phyloP scores from a whole-genome alignment of 2,888 invertebrate species.

The Andrena bucephala region DNA sequence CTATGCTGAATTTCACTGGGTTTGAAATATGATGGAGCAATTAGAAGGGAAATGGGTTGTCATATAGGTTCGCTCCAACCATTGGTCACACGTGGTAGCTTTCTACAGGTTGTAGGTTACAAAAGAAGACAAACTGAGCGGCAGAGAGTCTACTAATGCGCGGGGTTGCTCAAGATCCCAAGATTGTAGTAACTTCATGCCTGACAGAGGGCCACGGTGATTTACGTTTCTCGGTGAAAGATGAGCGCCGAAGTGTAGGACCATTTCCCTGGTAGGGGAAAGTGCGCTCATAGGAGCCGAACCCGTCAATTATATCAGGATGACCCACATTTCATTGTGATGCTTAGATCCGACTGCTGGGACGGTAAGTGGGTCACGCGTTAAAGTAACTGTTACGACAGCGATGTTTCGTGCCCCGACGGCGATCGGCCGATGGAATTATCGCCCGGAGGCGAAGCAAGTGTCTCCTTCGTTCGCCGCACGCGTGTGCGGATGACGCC shows the following conservation, averaged over 20 bases:
- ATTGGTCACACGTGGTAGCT: too few species aligned
- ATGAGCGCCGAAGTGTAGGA: constrained; percentile 14
- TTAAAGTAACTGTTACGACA: constrained; percentile 74
- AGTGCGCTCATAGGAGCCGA: constrained; percentile 16
- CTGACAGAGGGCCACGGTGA: not conserved
- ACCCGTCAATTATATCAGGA: constrained; percentile 50
- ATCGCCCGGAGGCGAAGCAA: constrained; percentile 55
- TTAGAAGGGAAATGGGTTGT: too few species aligned
- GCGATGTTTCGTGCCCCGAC: constrained; percentile 65
- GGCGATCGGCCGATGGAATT: constrained; percentile 45
- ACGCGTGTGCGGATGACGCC: not conserved
- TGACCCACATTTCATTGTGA: constrained; percentile 64
- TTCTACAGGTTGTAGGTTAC: too few species aligned
- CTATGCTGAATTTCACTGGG: too few species aligned
- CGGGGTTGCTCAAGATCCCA: too few species aligned
- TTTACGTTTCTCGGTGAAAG: not conserved
- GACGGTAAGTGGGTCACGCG: constrained; percentile 73
- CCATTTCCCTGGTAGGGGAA: constrained; percentile 21
- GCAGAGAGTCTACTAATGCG: too few species aligned
- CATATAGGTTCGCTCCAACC: too few species aligned
- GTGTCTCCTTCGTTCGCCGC: not conserved
- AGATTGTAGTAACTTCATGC: too few species aligned
- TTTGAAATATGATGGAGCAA: too few species aligned
- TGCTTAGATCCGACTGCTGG: constrained; percentile 69
- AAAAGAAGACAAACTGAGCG: too few species aligned